A percentile compares a stretch with the other conserved stretches of the same genome.
Conservation (phyloP, 2,888 invertebrate genomes). For the Ariolimax columbianus region DNA sequence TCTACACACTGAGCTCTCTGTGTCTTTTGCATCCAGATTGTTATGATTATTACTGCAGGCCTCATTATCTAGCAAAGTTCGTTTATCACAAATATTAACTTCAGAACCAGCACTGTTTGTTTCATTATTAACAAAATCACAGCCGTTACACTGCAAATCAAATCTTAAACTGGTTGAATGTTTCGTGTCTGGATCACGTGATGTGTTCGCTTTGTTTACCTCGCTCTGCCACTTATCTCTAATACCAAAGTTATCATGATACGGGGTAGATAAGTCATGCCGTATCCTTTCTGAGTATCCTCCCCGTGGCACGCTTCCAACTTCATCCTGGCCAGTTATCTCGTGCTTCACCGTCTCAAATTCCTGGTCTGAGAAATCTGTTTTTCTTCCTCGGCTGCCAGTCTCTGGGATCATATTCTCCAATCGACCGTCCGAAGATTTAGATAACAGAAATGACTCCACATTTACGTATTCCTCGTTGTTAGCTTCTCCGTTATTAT, state of each 20-base stretch:
- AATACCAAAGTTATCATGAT: constrained; percentile 31
- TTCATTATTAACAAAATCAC: not conserved
- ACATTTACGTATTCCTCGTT: not conserved
- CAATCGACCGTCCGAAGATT: not conserved
- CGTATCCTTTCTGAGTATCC: not conserved
- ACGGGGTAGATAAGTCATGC: not conserved
- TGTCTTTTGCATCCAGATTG: not conserved
- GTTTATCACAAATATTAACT: not conserved
- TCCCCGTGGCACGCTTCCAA: not conserved
- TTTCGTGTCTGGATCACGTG: not conserved
- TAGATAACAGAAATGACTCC: constrained; percentile 1
- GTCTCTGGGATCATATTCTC: not conserved
- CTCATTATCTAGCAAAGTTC: not conserved
- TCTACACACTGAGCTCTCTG: not conserved
- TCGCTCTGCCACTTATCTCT: not conserved
- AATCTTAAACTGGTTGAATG: not conserved
- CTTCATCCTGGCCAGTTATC: not conserved
- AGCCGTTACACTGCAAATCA: not conserved
- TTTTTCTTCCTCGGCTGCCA: not conserved
- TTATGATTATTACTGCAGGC: not conserved
- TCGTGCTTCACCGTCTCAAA: not conserved
- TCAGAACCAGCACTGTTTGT: not conserved
- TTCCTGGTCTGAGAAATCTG: not conserved
- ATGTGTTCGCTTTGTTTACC: not conserved
- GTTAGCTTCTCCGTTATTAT: not conserved